Conservation (phyloP, 2,888 invertebrate genomes). For the Eupelmus urozonus region DNA sequence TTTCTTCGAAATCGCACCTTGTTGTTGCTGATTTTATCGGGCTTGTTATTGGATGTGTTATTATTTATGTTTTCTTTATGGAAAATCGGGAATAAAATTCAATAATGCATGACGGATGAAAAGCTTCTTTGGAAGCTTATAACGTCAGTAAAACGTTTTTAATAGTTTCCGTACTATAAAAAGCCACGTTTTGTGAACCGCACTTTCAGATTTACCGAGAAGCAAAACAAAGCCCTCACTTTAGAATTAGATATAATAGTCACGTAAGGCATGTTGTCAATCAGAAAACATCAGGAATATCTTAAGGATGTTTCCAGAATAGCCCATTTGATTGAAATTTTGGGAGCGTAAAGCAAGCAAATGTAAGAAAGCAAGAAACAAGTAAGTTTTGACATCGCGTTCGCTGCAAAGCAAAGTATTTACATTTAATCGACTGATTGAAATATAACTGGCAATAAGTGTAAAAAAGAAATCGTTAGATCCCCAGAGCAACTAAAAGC, state of each 20-base stretch:
- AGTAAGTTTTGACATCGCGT: no score
- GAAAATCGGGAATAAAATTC: constrained; percentile 6
- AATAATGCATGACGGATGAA: no score
- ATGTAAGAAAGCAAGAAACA: not conserved
- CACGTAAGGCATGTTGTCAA: constrained; percentile 31
- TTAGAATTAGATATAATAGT: constrained; percentile 15
- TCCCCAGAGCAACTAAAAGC: not conserved
- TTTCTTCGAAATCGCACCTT: not conserved
- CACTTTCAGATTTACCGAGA: no score
- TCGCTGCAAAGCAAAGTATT: not conserved
- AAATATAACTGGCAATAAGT: no score
- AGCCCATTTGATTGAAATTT: constrained; percentile 8
- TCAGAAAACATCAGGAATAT: constrained; percentile 38
- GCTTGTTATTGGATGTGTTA: not conserved
- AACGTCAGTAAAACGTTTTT: no score
- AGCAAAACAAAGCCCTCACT: constrained; percentile 3
- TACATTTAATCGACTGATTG: not conserved
- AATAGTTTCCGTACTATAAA: no score
- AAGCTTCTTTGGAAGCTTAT: no score
- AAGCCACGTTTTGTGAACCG: no score
- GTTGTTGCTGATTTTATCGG: not conserved
- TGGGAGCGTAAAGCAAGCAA: not conserved
- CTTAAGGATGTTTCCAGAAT: constrained; percentile 14
- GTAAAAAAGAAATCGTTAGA: no score
- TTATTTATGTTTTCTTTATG: not conserved